These are phyloP conservation scores for Cinclus cinclus DNA, from an alignment of 2,113 vertebrate genomes.

Conservation along the genomic window DNA sequence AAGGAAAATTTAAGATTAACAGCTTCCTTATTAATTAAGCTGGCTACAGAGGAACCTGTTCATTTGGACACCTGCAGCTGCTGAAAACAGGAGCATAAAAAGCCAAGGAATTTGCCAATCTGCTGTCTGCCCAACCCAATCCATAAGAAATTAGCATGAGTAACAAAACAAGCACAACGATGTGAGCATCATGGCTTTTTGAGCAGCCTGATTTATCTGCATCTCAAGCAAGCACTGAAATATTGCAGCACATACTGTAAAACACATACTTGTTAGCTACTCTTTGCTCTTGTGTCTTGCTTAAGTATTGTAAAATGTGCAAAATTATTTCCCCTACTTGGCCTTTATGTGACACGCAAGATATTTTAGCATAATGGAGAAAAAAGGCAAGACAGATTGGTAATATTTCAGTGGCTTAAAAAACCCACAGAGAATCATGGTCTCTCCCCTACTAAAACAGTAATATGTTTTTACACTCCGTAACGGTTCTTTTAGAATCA, in stretches of 20 bases:
- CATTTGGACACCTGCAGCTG: conserved; percentile 46
- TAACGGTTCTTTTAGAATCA: conserved; percentile 55
- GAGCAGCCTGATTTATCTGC: background rate
- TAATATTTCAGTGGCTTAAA: conserved; percentile 4
- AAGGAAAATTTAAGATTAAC: background rate
- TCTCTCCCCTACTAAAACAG: background rate
- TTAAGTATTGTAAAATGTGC: background rate
- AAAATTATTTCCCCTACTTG: background rate
- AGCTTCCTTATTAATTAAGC: conserved; percentile 5
- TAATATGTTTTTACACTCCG: background rate
- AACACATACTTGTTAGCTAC: background rate
- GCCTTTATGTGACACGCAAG: background rate
- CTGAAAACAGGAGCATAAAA: conserved; percentile 30
- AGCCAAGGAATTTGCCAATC: background rate
- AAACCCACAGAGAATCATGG: background rate
- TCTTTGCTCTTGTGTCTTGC: background rate
- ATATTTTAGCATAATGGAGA: background rate
- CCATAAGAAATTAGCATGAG: background rate
- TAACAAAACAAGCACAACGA: background rate
- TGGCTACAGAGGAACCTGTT: conserved; percentile 7
- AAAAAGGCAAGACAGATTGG: background rate
- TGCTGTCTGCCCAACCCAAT: background rate
- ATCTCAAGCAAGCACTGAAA: background rate
- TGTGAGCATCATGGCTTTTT: background rate
- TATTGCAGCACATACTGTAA: conserved; percentile 7